phyloP scores from a whole-genome alignment of 1,140 invertebrate species.

The Lepidurus couesii region DNA sequence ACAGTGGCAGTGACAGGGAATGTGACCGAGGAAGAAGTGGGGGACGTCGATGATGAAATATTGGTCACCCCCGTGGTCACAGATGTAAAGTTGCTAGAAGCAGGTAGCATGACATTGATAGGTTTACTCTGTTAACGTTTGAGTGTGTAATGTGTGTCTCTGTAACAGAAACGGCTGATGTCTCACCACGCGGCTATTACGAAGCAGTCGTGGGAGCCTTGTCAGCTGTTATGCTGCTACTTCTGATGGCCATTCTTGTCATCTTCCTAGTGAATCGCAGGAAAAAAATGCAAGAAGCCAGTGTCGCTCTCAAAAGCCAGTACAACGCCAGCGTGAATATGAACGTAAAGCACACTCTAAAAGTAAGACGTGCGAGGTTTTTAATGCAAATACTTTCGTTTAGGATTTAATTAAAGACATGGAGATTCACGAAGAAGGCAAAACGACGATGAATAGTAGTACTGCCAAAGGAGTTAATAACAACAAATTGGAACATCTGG shows the following conservation, averaged over 20 bases:
- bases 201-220: conserved; percentile 66
- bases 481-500: not conserved
- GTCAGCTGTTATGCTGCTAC: conserved; percentile 62
- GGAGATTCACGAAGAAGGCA: not conserved
- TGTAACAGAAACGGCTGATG: not conserved
- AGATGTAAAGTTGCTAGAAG: not conserved
- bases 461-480: not conserved
- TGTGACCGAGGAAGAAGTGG: not conserved
- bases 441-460: not conserved
- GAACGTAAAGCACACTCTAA: not conserved
- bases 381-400: not conserved
- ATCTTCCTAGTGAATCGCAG: conserved; percentile 61
- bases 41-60: conserved; percentile 12
- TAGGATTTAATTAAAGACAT: not conserved
- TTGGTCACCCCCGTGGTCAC: not conserved
- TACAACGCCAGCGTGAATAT: not conserved
- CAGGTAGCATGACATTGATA: not conserved
- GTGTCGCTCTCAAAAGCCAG: conserved; percentile 31
- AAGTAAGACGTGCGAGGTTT: not conserved
- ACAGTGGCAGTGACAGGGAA: not conserved
- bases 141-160: not conserved
- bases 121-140: not conserved
- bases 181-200: conserved; percentile 49
- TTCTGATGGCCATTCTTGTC: conserved; percentile 59
- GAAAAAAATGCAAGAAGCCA: conserved; percentile 46